Base-by-base conservation (phyloP, 2,113 vertebrate genomes). In the Dolichallabes microphthalmus region DNA sequence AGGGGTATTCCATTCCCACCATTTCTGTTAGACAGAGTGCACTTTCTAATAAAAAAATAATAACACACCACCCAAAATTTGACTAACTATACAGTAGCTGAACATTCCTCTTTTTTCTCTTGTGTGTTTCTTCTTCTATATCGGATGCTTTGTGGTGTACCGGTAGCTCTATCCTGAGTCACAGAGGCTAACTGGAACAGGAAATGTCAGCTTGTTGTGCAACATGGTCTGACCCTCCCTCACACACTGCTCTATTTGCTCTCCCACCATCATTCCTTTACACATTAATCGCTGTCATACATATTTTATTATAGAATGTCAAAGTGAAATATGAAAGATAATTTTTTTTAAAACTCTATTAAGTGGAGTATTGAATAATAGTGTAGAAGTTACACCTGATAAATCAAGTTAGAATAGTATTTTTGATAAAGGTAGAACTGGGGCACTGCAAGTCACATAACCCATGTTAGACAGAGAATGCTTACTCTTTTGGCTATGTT, bases 131-230 rank as follows among this genome's bases (percentile, higher is more conserved):
- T 63, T 52, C 66, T 32, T 66, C 30, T 57, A 25, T 79, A 61
- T 83, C 22, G 27, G 27, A 32, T 64, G 77, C 55, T 81, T 80
- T 22, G 71, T 57, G 63, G 61, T n/a, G 57, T 88, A 55, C 80
- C 78, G 61, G 88, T 86, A 83, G 80, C 61, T 80, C 61, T 83
- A 86, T 85, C 69, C 64, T 86, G 77, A 86, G 60, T 73, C 80
- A 79, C 80, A 82, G 15, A 68, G 61, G 83, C 60, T 82, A 75
- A 83, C 74, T 25, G 61, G 82, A 87, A 75, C 83, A 89, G 88
- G 88, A 89, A 89, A 85, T 86, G 79, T 85, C 63, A 82, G 11
- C 1, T 39, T 83, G 66, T 87, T 87, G 83, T 61, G 80, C 77
- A 83, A 89, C 69, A 50, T 75, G 30, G 50, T 45, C n/a, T 2